These are phyloP conservation scores for Sinocyclocheilus anophthalmus DNA, from an alignment of 2,113 vertebrate species.

Conservation along the genomic window DNA sequence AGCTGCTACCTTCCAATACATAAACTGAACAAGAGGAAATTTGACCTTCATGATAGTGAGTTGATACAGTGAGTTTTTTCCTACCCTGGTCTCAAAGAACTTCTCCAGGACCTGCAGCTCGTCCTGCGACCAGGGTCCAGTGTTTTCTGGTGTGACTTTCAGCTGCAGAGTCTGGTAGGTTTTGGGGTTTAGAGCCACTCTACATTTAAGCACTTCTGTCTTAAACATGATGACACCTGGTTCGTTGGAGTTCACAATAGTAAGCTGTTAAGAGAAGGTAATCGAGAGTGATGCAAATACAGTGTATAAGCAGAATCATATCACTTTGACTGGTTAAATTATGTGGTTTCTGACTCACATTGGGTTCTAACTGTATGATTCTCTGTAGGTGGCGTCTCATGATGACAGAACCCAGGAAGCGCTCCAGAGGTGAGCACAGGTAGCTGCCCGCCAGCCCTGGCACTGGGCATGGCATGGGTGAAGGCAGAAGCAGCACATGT, in stretches of 20 bases:
- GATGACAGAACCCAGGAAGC: conserved; percentile 97
- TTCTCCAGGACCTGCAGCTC: conserved; percentile 97
- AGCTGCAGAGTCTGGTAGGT: conserved; percentile 97
- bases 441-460: conserved; percentile 96
- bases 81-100: conserved; percentile 96
- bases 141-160: conserved; percentile 96
- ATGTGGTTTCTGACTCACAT: conserved; percentile 32
- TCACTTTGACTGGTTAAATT: neutral
- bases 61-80: conserved; percentile 2
- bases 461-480: conserved; percentile 92
- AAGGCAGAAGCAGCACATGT: conserved; percentile 94
- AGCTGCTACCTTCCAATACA: no score
- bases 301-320: neutral
- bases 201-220: conserved; percentile 94
- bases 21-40: no score
- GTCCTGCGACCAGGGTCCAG: conserved; percentile 95
- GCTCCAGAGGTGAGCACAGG: conserved; percentile 96
- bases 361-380: conserved; percentile 95
- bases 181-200: conserved; percentile 96
- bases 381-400: conserved; percentile 98
- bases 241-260: conserved; percentile 96
- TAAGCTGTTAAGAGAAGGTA: conserved; percentile 75
- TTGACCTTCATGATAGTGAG: no score
- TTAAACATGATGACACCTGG: conserved; percentile 99
- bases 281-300: neutral